Evolutionary conservation across 64 coral and sea anemone genomes (phyloP).

Genomic region (Montipora cactus): DNA sequence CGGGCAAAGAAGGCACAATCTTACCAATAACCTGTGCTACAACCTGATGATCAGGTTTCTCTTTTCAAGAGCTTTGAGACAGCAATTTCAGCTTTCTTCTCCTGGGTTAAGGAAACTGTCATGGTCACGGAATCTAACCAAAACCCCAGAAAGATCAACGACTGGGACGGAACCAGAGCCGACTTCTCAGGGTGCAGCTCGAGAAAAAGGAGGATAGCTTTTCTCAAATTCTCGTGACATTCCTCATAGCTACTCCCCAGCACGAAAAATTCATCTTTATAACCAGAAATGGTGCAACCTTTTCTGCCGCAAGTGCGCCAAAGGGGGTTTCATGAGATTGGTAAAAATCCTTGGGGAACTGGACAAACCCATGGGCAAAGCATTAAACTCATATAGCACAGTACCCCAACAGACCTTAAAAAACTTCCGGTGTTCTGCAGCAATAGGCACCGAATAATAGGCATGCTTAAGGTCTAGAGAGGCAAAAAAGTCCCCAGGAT

Average conservation of each 20-base stretch:
- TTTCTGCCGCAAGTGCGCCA: conserved; percentile 31
- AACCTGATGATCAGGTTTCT: not conserved
- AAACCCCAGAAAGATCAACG: conserved; percentile 52
- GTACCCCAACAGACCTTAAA: too few relatives aligned
- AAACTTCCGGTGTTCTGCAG: too few relatives aligned
- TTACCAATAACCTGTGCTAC: conserved; percentile 46
- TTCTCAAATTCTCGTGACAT: conserved; percentile 16
- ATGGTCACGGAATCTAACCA: conserved; percentile 30
- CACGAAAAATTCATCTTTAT: conserved; percentile 61
- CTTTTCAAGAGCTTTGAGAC: not conserved
- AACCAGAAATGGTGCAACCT: conserved; percentile 32
- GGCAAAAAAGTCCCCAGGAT: too few relatives aligned
- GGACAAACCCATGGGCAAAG: conserved; percentile 48
- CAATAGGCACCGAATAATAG: too few relatives aligned
- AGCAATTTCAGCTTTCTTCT: conserved; percentile 41
- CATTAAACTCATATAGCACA: conserved; percentile 2
- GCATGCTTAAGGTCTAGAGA: too few relatives aligned
- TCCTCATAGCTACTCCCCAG: not conserved
- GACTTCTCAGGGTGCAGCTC: conserved; percentile 35
- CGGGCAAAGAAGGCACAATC: conserved; percentile 49
- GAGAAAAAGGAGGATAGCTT: conserved; percentile 18
- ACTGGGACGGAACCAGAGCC: conserved; percentile 38
- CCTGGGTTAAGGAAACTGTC: conserved; percentile 19
- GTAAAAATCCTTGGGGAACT: conserved; percentile 72
- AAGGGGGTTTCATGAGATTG: conserved; percentile 40